phyloP scores from a whole-genome alignment of 2,113 vertebrate genomes.

The Benitochromis conjunctus region DNA sequence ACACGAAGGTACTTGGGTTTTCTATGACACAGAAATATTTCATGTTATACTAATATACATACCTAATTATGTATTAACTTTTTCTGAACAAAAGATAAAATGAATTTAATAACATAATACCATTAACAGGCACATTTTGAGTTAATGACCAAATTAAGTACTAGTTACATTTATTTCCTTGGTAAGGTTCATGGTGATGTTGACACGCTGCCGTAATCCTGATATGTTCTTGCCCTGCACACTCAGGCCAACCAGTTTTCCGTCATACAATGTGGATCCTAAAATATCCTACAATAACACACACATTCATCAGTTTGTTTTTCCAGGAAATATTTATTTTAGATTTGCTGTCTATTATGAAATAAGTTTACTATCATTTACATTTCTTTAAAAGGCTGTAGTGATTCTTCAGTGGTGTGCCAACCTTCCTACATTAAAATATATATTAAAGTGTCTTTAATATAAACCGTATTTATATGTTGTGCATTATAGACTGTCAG shows the following conservation, averaged over 20 bases:
- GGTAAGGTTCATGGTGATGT: slow-evolving; percentile 18
- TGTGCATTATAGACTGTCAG: background rate
- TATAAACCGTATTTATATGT: background rate
- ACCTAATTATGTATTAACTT: no score
- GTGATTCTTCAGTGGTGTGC: no score
- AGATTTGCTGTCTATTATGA: no score
- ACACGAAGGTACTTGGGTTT: no score
- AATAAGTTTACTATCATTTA: background rate
- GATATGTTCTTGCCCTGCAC: background rate
- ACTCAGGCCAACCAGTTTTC: slow-evolving; percentile 19
- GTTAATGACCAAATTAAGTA: background rate
- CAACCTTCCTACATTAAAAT: no score
- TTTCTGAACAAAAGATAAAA: no score
- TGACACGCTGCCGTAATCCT: slow-evolving; percentile 25
- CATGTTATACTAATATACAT: no score
- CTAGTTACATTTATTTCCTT: background rate
- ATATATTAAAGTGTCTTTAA: no score
- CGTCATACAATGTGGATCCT: background rate
- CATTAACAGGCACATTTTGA: no score
- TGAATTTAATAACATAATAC: no score
- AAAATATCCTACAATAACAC: background rate
- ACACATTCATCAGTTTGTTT: background rate
- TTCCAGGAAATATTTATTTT: background rate
- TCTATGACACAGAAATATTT: no score
- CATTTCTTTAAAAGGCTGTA: background rate